Evolutionary conservation across 2,888 invertebrate genomes (phyloP), one percentile per base, ranked within the genome.

Genomic region (Chrysopilus asiliformis): DNA sequence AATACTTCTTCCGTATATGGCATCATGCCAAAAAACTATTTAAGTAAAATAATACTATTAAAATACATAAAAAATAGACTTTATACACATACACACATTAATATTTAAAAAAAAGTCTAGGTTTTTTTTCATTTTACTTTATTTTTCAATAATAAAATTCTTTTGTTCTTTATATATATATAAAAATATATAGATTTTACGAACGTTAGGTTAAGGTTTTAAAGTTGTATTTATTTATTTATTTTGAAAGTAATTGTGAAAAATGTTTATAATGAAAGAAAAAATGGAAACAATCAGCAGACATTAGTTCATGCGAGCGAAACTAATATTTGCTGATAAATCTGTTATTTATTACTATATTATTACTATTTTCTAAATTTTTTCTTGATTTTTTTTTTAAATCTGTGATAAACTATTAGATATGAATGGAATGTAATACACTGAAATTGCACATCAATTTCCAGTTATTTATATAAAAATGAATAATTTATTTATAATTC

Each of bases 1-100:
- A 93, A 66, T 93, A 93, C 68, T 93, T 91, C 79, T 93, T 93
- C 79, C 76, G 85, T 49, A 82, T 91, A 65, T 90, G 85, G 84
- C 79, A 80, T 62, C 79, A 85, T 54, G 83, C 85, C 49, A 80
- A 80, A 52, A 79, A 83, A 60, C 69, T 84, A 43, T 84, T 84
- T 65, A 80, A 85, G 66, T 33, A 41, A 14, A 32, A 32, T 27
- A 26, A 27, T 26, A 34, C n/a, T 24, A 8, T 18, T 12, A 22
- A 26, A 36, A 17, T 13, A 24, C 14, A 9, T 31, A 16, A 29
- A 17, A 10, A 15, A 22, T 29, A 34, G 4, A 18, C 17, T 29
- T 20, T 12, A 35, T 17, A 14, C 25, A 15, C 20, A 36, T 26
- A 22, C 2, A 13, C 20, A 32, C 12, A 32, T 32, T 10, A 17